A percentile compares a stretch with the other conserved stretches of the same genome.
Evolutionary conservation across 2,113 vertebrate species (phyloP).

Genomic region (Aphyosemion australe): DNA sequence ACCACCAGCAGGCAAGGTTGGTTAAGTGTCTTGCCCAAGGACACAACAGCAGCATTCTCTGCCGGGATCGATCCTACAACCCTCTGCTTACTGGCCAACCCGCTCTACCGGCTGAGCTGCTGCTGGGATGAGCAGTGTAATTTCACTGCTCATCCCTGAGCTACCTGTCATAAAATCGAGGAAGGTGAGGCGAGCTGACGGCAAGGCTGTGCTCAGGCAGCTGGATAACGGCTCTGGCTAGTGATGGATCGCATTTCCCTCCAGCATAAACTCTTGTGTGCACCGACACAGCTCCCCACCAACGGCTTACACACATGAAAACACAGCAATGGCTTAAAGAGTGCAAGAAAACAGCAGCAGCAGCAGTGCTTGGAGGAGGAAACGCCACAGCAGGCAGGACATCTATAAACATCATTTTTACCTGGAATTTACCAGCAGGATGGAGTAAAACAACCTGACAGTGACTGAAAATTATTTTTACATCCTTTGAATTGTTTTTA

Average conservation of each 20-base stretch:
- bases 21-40: too few relatives aligned
- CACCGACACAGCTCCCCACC: constrained; percentile 43
- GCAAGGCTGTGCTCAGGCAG: constrained; percentile 52
- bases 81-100: too few relatives aligned
- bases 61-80: too few relatives aligned
- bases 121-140: constrained; percentile 32
- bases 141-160: constrained; percentile 43
- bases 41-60: too few relatives aligned
- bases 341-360: constrained; percentile 27
- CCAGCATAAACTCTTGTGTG: constrained; percentile 53
- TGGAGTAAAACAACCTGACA: not conserved
- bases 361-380: not conserved
- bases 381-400: not conserved
- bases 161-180: constrained; percentile 31
- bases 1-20: too few relatives aligned
- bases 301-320: constrained; percentile 56
- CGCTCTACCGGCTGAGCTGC: too few relatives aligned
- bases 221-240: constrained; percentile 47
- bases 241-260: constrained; percentile 66
- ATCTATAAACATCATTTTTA: not conserved
- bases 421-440: not conserved
- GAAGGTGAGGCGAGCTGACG: constrained; percentile 54
- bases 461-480: not conserved
- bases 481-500: too few relatives aligned
- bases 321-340: constrained; percentile 31